These are phyloP conservation scores for Mobula birostris DNA, from an alignment of 2,113 vertebrate genomes.

Conservation along the genomic window DNA sequence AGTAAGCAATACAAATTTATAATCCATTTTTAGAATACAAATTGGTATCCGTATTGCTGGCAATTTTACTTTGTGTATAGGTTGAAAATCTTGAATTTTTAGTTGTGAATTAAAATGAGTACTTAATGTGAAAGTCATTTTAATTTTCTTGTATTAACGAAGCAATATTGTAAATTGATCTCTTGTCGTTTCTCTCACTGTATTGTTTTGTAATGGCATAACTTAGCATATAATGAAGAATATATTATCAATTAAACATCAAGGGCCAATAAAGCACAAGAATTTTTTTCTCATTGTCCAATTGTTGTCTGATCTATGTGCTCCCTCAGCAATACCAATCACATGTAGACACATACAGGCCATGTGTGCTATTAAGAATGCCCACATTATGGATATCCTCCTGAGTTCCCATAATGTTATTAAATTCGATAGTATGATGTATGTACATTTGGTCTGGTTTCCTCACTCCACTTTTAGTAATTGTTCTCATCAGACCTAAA, in stretches of 20 bases:
- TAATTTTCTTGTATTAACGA: background rate
- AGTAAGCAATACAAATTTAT: conserved; percentile 40
- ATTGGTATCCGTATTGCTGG: conserved; percentile 14
- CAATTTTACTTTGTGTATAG: conserved; percentile 31
- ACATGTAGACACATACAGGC: background rate
- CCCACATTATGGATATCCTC: too few relatives aligned
- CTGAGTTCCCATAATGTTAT: too few relatives aligned
- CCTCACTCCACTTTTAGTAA: too few relatives aligned
- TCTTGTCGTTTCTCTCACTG: background rate
- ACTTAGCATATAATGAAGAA: background rate
- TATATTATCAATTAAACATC: background rate
- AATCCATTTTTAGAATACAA: conserved; percentile 43
- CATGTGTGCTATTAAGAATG: too few relatives aligned
- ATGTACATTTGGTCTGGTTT: too few relatives aligned
- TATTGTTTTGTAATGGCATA: background rate
- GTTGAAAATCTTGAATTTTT: background rate
- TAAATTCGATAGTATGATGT: too few relatives aligned
- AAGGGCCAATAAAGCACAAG: background rate
- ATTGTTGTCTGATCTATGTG: background rate
- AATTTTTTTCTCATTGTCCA: background rate
- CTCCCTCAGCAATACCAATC: background rate
- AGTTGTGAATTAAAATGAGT: background rate
- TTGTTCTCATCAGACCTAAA: too few relatives aligned
- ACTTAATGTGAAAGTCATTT: background rate
- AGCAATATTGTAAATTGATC: background rate